Percentiles rank a stretch among this genome's conserved stretches.
Conservation (phyloP, 2,113 vertebrate species). For the human (Homo sapiens) region GRCh38 chr6:47591501-47592000, state of each 20-base stretch:
- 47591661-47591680: not conserved
- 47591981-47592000: not conserved
- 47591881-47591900: too few relatives aligned
- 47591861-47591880: too few relatives aligned
- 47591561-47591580: not conserved
- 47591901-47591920: too few relatives aligned
- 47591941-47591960: too few relatives aligned
- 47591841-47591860: too few relatives aligned
- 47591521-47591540: not conserved
- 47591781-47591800: not conserved
- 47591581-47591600: not conserved
- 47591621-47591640: not conserved
- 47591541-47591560: not conserved
- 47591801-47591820: not conserved
- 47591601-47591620: not conserved
- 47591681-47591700: not conserved
- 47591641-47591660: not conserved
- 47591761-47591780: not conserved
- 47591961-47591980: too few relatives aligned
- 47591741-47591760: not conserved
- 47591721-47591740: not conserved
- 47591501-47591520: not conserved
- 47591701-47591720: not conserved
- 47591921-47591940: too few relatives aligned
- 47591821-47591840: not conserved